Base-by-base conservation (phyloP, 2,888 invertebrate species). In the Polydrusus pterygomalis region DNA sequence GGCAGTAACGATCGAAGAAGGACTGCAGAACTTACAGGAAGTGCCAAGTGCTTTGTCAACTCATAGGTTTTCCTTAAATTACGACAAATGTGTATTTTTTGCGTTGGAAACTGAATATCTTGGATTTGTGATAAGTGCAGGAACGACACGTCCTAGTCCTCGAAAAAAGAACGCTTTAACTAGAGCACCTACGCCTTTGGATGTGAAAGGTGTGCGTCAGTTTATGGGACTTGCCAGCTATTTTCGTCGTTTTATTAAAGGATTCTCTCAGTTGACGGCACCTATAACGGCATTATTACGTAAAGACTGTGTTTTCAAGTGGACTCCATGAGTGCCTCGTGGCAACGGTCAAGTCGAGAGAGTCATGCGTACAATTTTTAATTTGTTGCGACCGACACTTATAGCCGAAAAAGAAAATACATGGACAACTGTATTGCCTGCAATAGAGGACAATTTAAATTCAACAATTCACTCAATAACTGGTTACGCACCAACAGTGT, bases 61-160 rank as follows among this genome's bases (percentile, higher is more conserved):
- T 0, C 51, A 10, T 79, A n/a, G 79, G 18, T 80, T 81, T 69
- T 13, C 64, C 6, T 47, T 81, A 20, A 79, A 78, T 45, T 72
- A 65, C 18, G 69, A 79, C 45, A 81, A 81, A 47, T 81, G 79
- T 72, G 40, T 1, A 13, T 80, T 80, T 79, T 81, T 18, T n/a
- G 45, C 34, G 15, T 30, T 7, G 18, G 60, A 76, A 54, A 80
- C 76, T 13, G 81, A 81, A 71, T 81, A 81, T 62, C 64, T 81
- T 18, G 81, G 80, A n/a, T 58, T 77, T 17, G 64, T 75, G 5
- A 13, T 81, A 5, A 68, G 74, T 15, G 65, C 67, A 15, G 79
- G 74, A 40, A 30, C 45, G 34, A 51, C 81, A 11, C 51, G 69
- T 13, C 80, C 79, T 6, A 79, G 78, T 72, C 47, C 63, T 3